Conservation (phyloP, 2,797 vertebrate genomes). For the Paguma larvata region DNA sequence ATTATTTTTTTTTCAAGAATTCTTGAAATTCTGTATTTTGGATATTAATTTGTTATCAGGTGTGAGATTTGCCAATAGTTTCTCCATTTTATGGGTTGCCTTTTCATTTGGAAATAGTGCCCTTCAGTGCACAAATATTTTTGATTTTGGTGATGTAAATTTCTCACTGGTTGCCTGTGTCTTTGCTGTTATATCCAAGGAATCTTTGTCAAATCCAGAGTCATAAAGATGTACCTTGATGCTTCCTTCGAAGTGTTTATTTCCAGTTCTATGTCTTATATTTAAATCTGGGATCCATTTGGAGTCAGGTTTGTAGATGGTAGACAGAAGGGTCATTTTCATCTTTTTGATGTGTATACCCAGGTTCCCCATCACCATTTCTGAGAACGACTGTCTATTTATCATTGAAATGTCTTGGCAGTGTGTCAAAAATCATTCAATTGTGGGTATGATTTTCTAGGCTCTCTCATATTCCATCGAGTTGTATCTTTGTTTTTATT, state of each 20-base stretch:
- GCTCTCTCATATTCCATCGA: neutral
- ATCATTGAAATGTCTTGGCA: neutral
- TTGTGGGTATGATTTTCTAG: neutral
- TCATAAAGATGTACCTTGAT: neutral
- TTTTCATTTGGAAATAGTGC: too few species aligned
- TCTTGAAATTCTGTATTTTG: too few species aligned
- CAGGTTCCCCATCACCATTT: neutral
- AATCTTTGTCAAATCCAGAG: neutral
- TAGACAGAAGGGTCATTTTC: neutral
- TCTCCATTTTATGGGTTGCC: too few species aligned
- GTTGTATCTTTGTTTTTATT: neutral
- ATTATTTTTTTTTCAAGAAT: too few species aligned
- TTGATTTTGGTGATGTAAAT: neutral
- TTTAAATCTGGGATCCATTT: neutral
- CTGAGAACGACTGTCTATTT: neutral
- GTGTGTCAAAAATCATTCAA: neutral
- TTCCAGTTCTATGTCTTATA: neutral
- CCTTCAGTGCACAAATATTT: neutral
- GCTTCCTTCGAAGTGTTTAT: neutral
- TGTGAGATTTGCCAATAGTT: too few species aligned
- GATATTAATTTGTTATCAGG: too few species aligned
- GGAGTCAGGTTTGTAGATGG: neutral
- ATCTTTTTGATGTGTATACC: neutral
- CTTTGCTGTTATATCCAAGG: neutral
- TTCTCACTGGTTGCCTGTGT: neutral